Evolutionary conservation across 2,113 vertebrate species (phyloP), one percentile per base, ranked within the genome.

Genomic region (Pachycephala philippinensis): DNA sequence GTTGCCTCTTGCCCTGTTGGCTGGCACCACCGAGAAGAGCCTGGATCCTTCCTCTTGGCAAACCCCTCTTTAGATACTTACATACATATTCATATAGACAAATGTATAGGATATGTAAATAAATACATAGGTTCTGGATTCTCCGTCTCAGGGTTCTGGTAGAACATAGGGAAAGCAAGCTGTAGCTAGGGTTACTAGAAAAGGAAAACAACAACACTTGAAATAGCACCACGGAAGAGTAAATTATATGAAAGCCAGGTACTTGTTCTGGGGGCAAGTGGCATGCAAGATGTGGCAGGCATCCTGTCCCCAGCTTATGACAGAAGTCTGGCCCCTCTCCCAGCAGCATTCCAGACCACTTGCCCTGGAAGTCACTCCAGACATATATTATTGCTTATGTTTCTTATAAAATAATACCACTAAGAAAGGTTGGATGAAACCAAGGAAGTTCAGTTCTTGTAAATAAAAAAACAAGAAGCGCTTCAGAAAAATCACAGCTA

Each of bases 331-430:
- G 3, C 20, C 22, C 6, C 12, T 87, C 26, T 77, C 30, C 30
- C 2, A 3, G 31, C 10, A 61, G 7, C 3, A 2, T 69, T 13
- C 30, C 3, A 3, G 3, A 6, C 13, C 33, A 23, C 68, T 56
- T 52, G 7, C 30, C 11, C 40, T 42, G 45, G 37, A 78, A 70
- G 11, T 10, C 13, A 42, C 18, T 66, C 3, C 39, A 75, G 12
- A 8, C 4, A 24, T 45, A 24, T 28, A 45, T 50, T 84, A 49
- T 33, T 50, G 7, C 24, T 87, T 70, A 26, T 0, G 1, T 47
- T 81, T 71, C 31, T 37, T 40, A 37, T 31, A 53, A 77, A n/a
- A 31, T 50, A 80, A 39, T 44, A 20, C 15, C 16, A 30, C 37
- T 19, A 50, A 50, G 31, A 71, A 71, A 68, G 6, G 1, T 27